Conservation (phyloP, 2,797 vertebrate genomes). For the Otus scops region DNA sequence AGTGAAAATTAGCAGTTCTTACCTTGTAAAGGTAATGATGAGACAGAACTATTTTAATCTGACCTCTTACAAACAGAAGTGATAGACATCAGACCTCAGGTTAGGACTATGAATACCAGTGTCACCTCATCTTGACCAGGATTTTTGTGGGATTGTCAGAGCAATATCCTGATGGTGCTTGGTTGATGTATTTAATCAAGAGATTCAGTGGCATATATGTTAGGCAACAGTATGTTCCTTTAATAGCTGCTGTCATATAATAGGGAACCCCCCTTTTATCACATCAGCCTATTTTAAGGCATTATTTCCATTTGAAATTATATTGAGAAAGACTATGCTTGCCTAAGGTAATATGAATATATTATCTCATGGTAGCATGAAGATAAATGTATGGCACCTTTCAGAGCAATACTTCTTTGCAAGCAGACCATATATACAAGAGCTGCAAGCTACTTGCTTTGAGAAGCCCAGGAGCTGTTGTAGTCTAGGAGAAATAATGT, state of each 20-base stretch:
- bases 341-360: not conserved
- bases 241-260: not conserved
- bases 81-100: not conserved
- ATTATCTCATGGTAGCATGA: not conserved
- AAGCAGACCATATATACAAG: not conserved
- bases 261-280: not conserved
- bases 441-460: not conserved
- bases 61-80: not conserved
- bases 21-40: not conserved
- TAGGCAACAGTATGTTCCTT: not conserved
- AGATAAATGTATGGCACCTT: not conserved
- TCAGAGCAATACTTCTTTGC: not conserved
- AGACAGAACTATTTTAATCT: not conserved
- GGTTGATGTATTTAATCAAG: not conserved
- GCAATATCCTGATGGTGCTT: not conserved
- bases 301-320: conserved; percentile 13
- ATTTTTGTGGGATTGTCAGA: not conserved
- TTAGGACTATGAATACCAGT: not conserved
- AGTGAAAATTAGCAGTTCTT: not conserved
- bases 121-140: not conserved
- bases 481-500: not conserved
- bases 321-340: not conserved
- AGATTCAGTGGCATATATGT: not conserved
- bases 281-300: not conserved
- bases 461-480: not conserved